phyloP scores from a whole-genome alignment of 2,797 vertebrate species.

The Cossypha caffra region DNA sequence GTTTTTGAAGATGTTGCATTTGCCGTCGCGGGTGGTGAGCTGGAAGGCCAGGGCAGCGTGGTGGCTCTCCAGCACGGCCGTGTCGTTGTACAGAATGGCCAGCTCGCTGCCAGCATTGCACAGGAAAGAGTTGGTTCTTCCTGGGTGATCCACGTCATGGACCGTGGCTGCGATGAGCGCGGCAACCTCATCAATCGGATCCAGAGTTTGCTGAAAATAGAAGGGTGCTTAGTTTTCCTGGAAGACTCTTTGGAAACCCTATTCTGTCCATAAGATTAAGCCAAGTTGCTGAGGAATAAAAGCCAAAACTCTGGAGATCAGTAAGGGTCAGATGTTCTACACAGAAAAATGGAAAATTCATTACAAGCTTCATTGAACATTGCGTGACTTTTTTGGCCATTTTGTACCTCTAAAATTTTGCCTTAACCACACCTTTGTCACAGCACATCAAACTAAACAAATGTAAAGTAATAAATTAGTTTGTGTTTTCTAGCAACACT shows the following conservation, averaged over 20 bases:
- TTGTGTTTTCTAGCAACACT: neutral
- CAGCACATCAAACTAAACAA: slow-evolving; percentile 12
- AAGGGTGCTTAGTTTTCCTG: slow-evolving; percentile 28
- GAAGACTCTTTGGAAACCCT: slow-evolving; percentile 20
- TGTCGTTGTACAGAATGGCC: slow-evolving; percentile 94
- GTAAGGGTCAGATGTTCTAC: slow-evolving; percentile 17
- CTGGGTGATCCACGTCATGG: slow-evolving; percentile 95
- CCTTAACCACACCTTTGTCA: neutral
- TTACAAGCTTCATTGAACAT: neutral
- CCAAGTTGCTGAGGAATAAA: slow-evolving; percentile 26
- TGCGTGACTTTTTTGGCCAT: neutral
- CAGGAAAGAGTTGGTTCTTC: slow-evolving; percentile 95
- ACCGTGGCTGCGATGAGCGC: slow-evolving; percentile 94
- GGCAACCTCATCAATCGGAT: slow-evolving; percentile 90
- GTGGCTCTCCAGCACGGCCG: slow-evolving; percentile 93
- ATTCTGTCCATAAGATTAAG: slow-evolving; percentile 4
- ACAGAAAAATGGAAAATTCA: slow-evolving; percentile 35
- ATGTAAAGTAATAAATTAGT: neutral
- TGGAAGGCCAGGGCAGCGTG: slow-evolving; percentile 95
- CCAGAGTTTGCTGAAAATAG: slow-evolving; percentile 88
- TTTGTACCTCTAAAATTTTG: neutral
- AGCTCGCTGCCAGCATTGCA: slow-evolving; percentile 93
- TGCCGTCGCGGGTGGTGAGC: slow-evolving; percentile 89
- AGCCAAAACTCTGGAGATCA: slow-evolving; percentile 25
- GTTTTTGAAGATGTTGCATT: slow-evolving; percentile 96